These are phyloP conservation scores for Lypha dubia DNA, from an alignment of 2,888 invertebrate genomes.

Conservation along the genomic window DNA sequence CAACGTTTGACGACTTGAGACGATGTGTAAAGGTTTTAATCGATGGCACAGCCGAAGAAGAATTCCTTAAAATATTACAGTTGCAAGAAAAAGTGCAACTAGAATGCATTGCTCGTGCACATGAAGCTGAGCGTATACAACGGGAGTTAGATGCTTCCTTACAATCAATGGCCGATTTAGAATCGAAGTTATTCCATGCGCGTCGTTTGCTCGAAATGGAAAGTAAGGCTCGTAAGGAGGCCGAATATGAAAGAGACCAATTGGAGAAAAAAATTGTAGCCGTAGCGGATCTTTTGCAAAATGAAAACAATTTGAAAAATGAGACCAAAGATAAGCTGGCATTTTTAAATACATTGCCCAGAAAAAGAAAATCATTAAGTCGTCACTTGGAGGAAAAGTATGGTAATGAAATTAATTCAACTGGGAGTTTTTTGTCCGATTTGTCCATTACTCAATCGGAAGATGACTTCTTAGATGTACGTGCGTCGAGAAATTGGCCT, in stretches of 20 bases:
- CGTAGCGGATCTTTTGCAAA: conserved; percentile 89
- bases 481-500: conserved; percentile 79
- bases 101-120: conserved; percentile 88
- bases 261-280: conserved; percentile 89
- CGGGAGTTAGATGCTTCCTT: conserved; percentile 88
- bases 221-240: conserved; percentile 87
- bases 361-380: conserved; percentile 84
- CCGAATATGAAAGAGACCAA: conserved; percentile 89
- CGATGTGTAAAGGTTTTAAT: conserved; percentile 87
- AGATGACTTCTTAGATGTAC: conserved; percentile 82
- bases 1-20: conserved; percentile 89
- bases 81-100: conserved; percentile 89
- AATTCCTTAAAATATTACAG: conserved; percentile 89
- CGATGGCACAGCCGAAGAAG: conserved; percentile 88
- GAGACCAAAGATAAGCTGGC: conserved; percentile 92
- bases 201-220: conserved; percentile 92
- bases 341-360: conserved; percentile 87
- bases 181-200: conserved; percentile 92
- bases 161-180: conserved; percentile 89
- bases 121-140: conserved; percentile 89
- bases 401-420: conserved; percentile 89
- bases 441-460: conserved; percentile 83
- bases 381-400: conserved; percentile 83
- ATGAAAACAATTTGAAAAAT: conserved; percentile 89
- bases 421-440: conserved; percentile 85